Evolutionary conservation across 2,113 vertebrate species (phyloP), one percentile per base, ranked within the genome.

Genomic region (Varanus salvator): DNA sequence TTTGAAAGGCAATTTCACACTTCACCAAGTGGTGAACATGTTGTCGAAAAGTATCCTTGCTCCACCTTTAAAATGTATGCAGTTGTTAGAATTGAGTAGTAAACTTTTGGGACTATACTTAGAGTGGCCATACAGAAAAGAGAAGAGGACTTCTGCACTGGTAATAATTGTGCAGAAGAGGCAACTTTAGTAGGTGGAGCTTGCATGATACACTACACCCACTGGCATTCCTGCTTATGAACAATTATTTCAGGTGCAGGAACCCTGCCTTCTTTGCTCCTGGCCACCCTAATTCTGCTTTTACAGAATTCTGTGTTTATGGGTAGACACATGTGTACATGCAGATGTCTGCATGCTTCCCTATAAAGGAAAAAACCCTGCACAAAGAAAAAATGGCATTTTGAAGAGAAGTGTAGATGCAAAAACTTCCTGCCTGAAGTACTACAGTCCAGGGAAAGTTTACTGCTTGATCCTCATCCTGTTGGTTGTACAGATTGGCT

Each of bases 1-100:
- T 89, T 31, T 89, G 88, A 89, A 72, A 89, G 54, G 71, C 81
- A 89, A 89, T 89, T 84, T 89, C 88, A 89, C 81, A 84, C 71
- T 84, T 89, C 54, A 84, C 71, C 38, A 84, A 84, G 80, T 84
- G 57, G 88, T 84, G 84, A 84, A 89, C 34, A 23, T 81, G 29
- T 87, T 78, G 68, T 60, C 50, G 82, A 60, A 88, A 88, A 83
- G 87, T 57, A 76, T 57, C 54, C 19, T 84, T 89, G 69, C 71
- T 75, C 69, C 84, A 71, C 75, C 84, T 64, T 84, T 66, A 52
- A 88, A 89, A 66, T 84, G 44, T 77, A 48, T 77, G 15, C 19
- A 29, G 4, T 31, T 27, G 29, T 29, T 44, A 31, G 72, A 48
- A 87, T 86, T 34, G 17, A 77, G 15, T 86, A 23, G 50, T 74